phyloP scores from a whole-genome alignment of 2,113 vertebrate genomes.

The Pterocles burchelli region DNA sequence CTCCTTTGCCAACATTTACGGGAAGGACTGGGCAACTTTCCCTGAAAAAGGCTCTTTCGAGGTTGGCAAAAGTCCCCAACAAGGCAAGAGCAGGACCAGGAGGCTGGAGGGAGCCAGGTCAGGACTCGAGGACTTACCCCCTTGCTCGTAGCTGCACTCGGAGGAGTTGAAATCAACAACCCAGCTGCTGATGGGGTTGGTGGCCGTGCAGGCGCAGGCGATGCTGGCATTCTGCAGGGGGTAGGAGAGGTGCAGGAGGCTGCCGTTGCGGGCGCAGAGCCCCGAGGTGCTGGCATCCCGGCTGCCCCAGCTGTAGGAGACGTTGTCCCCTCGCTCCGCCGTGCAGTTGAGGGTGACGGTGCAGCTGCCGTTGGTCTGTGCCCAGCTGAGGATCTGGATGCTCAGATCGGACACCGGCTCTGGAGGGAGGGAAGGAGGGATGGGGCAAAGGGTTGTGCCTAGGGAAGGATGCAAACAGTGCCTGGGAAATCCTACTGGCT shows the following conservation, averaged over 20 bases:
- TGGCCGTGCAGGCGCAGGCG: not conserved
- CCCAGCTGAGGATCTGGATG: not conserved
- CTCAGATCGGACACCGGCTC: not conserved
- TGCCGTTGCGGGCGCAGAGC: not conserved
- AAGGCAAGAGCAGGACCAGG: not conserved
- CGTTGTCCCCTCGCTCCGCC: not conserved
- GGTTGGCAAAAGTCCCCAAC: not conserved
- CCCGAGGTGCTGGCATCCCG: fast-evolving
- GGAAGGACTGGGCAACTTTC: not conserved
- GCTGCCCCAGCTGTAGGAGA: slow-evolving; percentile 10
- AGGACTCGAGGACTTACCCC: not conserved
- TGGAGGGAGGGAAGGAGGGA: not conserved
- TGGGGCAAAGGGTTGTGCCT: not conserved
- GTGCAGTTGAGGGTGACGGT: slow-evolving; percentile 7
- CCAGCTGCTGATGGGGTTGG: not conserved
- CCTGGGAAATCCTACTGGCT: not conserved
- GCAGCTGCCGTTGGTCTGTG: not conserved
- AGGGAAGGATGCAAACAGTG: not conserved
- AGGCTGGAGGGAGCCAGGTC: fast-evolving
- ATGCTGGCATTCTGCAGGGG: not conserved
- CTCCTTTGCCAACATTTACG: fast-evolving
- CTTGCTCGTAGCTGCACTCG: not conserved
- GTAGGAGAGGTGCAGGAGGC: slow-evolving; percentile 8
- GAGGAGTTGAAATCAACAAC: not conserved
- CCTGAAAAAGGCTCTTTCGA: not conserved